A percentile compares a stretch with the other conserved stretches of the same genome.
These are phyloP conservation scores for Aplysina aerophoba DNA, from an alignment of 37 sponge, comb jelly and placozoan genomes.

Conservation along the genomic window DNA sequence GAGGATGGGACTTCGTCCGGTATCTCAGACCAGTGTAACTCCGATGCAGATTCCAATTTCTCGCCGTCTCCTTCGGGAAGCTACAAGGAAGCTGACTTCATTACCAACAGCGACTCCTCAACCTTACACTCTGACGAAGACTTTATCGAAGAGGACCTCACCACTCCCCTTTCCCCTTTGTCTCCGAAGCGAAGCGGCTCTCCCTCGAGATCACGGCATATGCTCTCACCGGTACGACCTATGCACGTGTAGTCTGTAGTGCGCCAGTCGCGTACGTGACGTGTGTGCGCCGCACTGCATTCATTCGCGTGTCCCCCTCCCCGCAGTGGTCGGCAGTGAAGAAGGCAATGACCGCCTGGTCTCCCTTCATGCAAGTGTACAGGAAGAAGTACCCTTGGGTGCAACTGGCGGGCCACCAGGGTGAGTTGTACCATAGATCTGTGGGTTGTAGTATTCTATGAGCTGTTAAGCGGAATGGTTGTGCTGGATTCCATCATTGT, in stretches of 20 bases:
- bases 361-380: slow-evolving; percentile 98
- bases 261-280: too few relatives aligned
- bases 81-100: slow-evolving; percentile 36
- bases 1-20: slow-evolving; percentile 48
- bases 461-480: neutral
- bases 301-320: neutral
- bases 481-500: neutral
- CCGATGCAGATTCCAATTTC: slow-evolving; percentile 69
- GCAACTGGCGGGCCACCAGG: slow-evolving; percentile 98
- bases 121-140: slow-evolving; percentile 38
- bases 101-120: neutral
- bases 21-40: slow-evolving; percentile 25
- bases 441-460: neutral
- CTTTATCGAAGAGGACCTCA: slow-evolving; percentile 38
- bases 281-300: too few relatives aligned
- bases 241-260: too few relatives aligned
- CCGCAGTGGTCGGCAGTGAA: slow-evolving; percentile 62
- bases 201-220: neutral
- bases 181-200: slow-evolving; percentile 3
- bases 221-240: slow-evolving; percentile 7
- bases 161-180: slow-evolving; percentile 1
- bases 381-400: slow-evolving; percentile 97
- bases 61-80: slow-evolving; percentile 68
- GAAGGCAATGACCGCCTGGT: slow-evolving; percentile 84
- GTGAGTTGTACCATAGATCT: slow-evolving; percentile 48